These are phyloP conservation scores for Cotesia vestalis DNA, from an alignment of 1,140 invertebrate species.

Conservation along the genomic window DNA sequence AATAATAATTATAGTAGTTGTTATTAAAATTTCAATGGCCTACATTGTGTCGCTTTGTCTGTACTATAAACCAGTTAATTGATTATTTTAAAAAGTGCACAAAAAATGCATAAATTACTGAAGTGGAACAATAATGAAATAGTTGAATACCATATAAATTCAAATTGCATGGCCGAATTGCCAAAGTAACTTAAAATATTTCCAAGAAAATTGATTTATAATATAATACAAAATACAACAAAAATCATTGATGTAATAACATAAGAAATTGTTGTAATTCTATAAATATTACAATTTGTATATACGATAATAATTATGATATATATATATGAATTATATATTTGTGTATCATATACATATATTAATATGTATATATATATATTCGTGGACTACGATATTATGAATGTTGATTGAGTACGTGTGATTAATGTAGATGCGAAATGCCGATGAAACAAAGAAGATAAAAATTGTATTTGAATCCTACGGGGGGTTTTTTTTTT, in stretches of 20 bases:
- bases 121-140: not conserved
- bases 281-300: conserved; percentile 42
- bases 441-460: conserved; percentile 36
- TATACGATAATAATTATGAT: conserved; percentile 25
- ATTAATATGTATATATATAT: conserved; percentile 15
- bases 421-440: conserved; percentile 39
- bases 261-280: conserved; percentile 35
- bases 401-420: conserved; percentile 42
- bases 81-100: not conserved
- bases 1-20: not conserved
- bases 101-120: not conserved
- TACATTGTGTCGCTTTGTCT: conserved; percentile 18
- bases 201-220: conserved; percentile 16
- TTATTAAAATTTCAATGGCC: not conserved
- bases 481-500: conserved; percentile 4
- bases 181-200: conserved; percentile 16
- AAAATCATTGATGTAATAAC: conserved; percentile 19
- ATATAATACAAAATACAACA: conserved; percentile 24
- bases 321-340: not conserved
- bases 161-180: conserved; percentile 17
- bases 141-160: conserved; percentile 4
- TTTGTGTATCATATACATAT: conserved; percentile 30
- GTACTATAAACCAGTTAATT: not conserved
- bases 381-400: too few relatives aligned
- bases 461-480: conserved; percentile 14